Conservation (phyloP, 2,113 vertebrate species). For the Muntiacus reevesi region DNA sequence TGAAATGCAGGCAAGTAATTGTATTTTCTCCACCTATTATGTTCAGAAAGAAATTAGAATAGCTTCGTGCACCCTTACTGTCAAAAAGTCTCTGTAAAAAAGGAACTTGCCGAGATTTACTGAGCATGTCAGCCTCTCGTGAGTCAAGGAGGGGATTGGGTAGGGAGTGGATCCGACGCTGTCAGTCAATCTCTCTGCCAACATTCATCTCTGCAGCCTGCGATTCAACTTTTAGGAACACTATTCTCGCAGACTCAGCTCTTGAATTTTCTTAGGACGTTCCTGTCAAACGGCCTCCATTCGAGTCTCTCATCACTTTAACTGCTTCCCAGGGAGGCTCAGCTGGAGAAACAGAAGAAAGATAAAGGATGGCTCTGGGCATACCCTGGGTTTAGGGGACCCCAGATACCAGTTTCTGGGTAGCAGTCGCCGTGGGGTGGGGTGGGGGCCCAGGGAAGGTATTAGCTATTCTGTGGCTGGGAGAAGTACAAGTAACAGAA, state of each 20-base stretch:
- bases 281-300: neutral
- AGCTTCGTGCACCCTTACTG: neutral
- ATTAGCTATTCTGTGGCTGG: neutral
- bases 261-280: neutral
- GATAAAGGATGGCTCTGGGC: neutral
- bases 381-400: neutral
- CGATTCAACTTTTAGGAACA: neutral
- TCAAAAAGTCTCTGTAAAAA: neutral
- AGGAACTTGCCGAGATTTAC: neutral
- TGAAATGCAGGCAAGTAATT: constrained; percentile 10
- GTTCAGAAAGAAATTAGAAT: neutral
- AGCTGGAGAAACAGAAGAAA: neutral
- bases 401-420: neutral
- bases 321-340: neutral
- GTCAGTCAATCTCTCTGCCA: rapidly evolving
- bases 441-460: neutral
- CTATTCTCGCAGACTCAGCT: neutral
- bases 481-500: neutral
- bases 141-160: rapidly evolving
- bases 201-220: neutral
- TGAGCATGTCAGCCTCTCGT: neutral
- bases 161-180: neutral
- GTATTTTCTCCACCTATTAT: neutral
- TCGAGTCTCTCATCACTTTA: neutral
- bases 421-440: neutral